These are phyloP conservation scores for Alca torda DNA, from an alignment of 2,797 vertebrate genomes.

Conservation along the genomic window DNA sequence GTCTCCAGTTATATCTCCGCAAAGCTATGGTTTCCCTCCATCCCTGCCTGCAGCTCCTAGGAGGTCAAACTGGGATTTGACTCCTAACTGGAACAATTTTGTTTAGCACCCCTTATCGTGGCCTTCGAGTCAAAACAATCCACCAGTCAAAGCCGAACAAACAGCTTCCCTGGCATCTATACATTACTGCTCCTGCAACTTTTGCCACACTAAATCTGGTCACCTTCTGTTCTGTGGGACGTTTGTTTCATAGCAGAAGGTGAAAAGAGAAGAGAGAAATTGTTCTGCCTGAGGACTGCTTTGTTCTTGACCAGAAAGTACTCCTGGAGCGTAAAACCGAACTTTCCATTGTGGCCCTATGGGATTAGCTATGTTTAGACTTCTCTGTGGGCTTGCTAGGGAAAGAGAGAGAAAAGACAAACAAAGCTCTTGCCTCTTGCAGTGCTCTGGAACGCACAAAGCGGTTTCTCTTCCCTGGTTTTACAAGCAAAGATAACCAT, in stretches of 20 bases:
- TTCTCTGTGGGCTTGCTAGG: constrained; percentile 45
- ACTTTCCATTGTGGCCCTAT: constrained; percentile 58
- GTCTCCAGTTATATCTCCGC: not conserved
- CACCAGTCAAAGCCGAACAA: not conserved
- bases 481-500: constrained; percentile 37
- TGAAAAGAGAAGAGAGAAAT: not conserved
- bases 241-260: not conserved
- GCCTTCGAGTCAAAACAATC: not conserved
- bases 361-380: constrained; percentile 70
- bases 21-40: not conserved
- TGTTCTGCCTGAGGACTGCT: not conserved
- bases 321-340: not conserved
- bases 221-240: not conserved
- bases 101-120: not conserved
- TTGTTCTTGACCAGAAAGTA: constrained; percentile 11
- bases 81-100: not conserved
- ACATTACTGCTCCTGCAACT: not conserved
- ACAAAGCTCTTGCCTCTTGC: constrained; percentile 45
- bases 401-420: constrained; percentile 63
- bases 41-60: not conserved
- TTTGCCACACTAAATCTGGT: not conserved
- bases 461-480: not conserved
- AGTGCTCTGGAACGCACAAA: constrained; percentile 18
- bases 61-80: not conserved
- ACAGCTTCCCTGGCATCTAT: not conserved